Percentiles rank a stretch among this genome's conserved stretches.
phyloP scores from a whole-genome alignment of 64 coral and sea anemone species.

The Montipora cactus region DNA sequence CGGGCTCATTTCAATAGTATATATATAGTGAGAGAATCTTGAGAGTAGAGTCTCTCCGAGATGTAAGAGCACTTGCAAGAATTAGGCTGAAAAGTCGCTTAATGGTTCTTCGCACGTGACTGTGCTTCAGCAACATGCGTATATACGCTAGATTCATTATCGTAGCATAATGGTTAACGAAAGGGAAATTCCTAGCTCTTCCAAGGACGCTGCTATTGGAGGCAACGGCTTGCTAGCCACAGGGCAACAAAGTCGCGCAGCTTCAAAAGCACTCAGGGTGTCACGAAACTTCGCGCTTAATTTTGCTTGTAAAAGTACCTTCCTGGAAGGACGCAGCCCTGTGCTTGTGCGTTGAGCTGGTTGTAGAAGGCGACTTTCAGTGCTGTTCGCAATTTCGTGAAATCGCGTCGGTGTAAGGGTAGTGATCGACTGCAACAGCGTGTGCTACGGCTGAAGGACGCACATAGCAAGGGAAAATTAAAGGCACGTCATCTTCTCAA shows the following conservation, averaged over 20 bases:
- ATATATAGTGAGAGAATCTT: too few species aligned
- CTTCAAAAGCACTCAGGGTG: slow-evolving; percentile 5
- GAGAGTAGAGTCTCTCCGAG: too few species aligned
- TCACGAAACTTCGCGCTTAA: not conserved
- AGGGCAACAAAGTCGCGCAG: slow-evolving; percentile 16
- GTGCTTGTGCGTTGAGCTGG: slow-evolving; percentile 7
- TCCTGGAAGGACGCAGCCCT: slow-evolving; percentile 33
- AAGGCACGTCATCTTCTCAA: not conserved
- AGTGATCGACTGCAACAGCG: too few species aligned
- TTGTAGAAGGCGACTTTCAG: slow-evolving; percentile 17
- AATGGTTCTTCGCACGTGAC: not conserved
- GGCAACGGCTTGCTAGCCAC: not conserved
- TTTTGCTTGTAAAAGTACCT: not conserved
- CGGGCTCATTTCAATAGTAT: too few species aligned
- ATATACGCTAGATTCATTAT: slow-evolving; percentile 30
- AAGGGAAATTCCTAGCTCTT: slow-evolving; percentile 40
- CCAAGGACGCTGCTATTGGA: slow-evolving; percentile 22
- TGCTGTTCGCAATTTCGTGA: slow-evolving; percentile 25
- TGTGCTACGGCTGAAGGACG: not conserved
- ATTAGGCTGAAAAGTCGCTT: too few species aligned
- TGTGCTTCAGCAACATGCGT: slow-evolving; percentile 23
- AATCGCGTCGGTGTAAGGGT: not conserved
- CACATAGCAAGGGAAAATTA: slow-evolving; percentile 12
- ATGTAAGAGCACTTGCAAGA: too few species aligned
- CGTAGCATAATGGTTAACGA: slow-evolving; percentile 35